These are phyloP conservation scores for Rhabdomys dilectus DNA, from an alignment of 2,113 vertebrate genomes.

Conservation along the genomic window DNA sequence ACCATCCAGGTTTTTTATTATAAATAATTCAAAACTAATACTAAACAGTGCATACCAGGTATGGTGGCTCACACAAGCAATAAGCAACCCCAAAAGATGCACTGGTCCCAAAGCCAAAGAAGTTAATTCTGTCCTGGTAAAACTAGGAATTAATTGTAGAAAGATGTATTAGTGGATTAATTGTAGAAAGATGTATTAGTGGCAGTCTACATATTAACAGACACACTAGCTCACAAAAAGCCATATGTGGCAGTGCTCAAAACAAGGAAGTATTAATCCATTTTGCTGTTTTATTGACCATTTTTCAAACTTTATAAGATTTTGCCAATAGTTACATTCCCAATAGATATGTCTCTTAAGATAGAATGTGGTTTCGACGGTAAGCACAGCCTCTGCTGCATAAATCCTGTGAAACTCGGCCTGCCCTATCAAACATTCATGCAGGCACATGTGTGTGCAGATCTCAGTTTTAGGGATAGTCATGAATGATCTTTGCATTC, in stretches of 20 bases:
- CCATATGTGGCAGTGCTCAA: background rate
- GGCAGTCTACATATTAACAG: background rate
- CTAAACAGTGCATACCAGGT: background rate
- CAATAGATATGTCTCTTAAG: background rate
- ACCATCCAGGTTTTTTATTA: background rate
- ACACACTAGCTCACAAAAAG: background rate
- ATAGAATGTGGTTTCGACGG: background rate
- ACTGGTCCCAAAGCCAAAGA: constrained; percentile 35
- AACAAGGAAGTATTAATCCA: background rate
- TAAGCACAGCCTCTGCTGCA: background rate
- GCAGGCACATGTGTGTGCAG: background rate
- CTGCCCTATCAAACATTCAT: background rate
- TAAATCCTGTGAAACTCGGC: background rate
- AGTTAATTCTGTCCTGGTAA: constrained; percentile 47
- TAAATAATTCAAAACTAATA: constrained; percentile 37
- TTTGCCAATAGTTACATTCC: background rate
- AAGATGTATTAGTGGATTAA: constrained; percentile 21
- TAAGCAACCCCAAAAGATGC: background rate
- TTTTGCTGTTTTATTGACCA: background rate
- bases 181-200: constrained; percentile 1
- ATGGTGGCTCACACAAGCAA: background rate
- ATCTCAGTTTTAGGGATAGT: background rate
- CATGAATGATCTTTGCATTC: background rate
- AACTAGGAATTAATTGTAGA: constrained; percentile 66
- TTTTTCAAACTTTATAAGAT: constrained; percentile 20